phyloP scores from a whole-genome alignment of 2,113 vertebrate genomes.

The Hemibagrus wyckioides region DNA sequence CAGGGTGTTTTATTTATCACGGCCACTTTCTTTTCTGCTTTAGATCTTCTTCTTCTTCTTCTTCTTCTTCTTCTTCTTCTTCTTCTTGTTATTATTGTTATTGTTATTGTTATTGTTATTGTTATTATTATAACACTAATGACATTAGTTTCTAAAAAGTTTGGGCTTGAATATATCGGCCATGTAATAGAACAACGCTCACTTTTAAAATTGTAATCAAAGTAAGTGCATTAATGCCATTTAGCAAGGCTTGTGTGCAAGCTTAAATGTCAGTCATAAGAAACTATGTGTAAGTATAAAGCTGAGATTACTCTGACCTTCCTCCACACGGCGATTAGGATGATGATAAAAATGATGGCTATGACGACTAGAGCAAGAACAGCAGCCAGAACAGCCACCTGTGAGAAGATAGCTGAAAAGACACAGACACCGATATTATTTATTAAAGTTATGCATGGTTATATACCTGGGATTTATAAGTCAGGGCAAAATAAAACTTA shows the following conservation, averaged over 20 bases:
- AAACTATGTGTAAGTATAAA: background rate
- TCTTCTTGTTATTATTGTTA: no score
- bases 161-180: background rate
- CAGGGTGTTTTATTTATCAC: background rate
- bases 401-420: slow-evolving; percentile 83
- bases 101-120: no score
- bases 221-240: background rate
- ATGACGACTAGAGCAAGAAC: slow-evolving; percentile 88
- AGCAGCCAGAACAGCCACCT: slow-evolving; percentile 88
- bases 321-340: slow-evolving; percentile 90
- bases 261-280: background rate
- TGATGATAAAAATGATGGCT: slow-evolving; percentile 84
- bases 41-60: background rate
- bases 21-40: no score
- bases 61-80: no score
- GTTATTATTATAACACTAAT: background rate
- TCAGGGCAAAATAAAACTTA: background rate
- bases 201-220: background rate
- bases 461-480: background rate
- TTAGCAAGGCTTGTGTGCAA: background rate
- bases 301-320: slow-evolving; percentile 76
- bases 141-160: background rate
- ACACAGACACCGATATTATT: slow-evolving; percentile 12
- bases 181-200: background rate
- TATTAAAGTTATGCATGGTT: no score